Evolutionary conservation across 2,888 invertebrate species (phyloP).

Genomic region (Villa cingulata): DNA sequence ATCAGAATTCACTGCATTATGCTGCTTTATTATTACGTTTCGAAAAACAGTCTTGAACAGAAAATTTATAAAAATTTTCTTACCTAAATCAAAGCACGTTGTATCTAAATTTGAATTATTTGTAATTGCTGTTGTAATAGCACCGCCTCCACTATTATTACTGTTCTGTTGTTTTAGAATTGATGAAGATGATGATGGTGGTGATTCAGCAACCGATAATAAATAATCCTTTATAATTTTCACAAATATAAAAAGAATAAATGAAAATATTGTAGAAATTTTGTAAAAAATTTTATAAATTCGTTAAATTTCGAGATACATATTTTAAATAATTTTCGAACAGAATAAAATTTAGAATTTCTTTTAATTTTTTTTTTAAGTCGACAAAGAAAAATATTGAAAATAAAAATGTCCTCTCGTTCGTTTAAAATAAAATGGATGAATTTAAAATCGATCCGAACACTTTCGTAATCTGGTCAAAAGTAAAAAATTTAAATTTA

Average conservation of each 20-base stretch:
- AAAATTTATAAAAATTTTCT: conserved; percentile 3
- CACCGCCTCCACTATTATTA: neutral
- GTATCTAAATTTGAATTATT: conserved; percentile 13
- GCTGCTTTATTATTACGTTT: too few species aligned
- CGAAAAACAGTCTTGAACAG: too few species aligned
- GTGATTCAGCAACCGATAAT: conserved; percentile 18
- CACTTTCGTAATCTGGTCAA: conserved; percentile 13
- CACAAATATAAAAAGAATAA: neutral
- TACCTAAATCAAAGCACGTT: conserved; percentile 21
- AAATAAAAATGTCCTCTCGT: conserved; percentile 1
- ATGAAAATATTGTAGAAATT: neutral
- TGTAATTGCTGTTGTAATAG: neutral
- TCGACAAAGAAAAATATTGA: neutral
- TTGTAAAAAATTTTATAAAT: neutral
- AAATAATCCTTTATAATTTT: conserved; percentile 29
- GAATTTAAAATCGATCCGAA: conserved; percentile 5
- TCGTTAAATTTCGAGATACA: neutral
- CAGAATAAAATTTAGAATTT: too few species aligned
- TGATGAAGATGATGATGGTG: neutral
- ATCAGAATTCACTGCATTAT: too few species aligned
- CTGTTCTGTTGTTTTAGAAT: conserved; percentile 10
- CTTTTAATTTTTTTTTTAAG: neutral
- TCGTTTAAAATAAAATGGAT: neutral
- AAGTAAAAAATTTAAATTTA: too few species aligned
- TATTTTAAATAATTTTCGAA: too few species aligned